A percentile compares a stretch with the other conserved stretches of the same genome.
phyloP scores from a whole-genome alignment of 2,797 vertebrate genomes.

The Clarias pachynema region DNA sequence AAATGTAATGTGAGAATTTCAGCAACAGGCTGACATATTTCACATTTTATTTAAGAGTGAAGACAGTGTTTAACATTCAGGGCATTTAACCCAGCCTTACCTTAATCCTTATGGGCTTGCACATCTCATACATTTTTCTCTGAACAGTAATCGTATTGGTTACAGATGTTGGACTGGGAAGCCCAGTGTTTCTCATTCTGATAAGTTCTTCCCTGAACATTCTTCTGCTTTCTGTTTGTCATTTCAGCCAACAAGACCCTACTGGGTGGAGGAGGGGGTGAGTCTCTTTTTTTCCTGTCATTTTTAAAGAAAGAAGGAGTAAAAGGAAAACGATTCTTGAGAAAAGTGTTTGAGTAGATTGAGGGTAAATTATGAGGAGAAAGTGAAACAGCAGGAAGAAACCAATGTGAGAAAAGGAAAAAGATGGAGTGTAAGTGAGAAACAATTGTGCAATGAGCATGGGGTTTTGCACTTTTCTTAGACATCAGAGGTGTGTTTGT shows the following conservation, averaged over 20 bases:
- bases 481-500: conserved; percentile 39
- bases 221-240: conserved; percentile 51
- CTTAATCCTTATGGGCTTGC: conserved; percentile 6
- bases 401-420: conserved; percentile 42
- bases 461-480: conserved; percentile 46
- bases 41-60: not conserved
- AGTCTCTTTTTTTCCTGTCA: conserved; percentile 60
- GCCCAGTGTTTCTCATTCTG: conserved; percentile 23
- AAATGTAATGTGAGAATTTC: not conserved
- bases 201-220: conserved; percentile 35
- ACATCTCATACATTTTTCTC: conserved; percentile 2
- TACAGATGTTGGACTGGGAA: not conserved
- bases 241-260: conserved; percentile 78
- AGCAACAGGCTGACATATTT: not conserved
- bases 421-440: conserved; percentile 51
- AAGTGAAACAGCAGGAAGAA: conserved; percentile 33
- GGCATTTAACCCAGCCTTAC: not conserved
- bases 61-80: conserved; percentile 1
- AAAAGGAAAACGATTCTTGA: conserved; percentile 29
- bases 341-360: conserved; percentile 21
- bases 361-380: conserved; percentile 21
- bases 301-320: conserved; percentile 36
- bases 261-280: conserved; percentile 81
- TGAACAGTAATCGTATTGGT: conserved; percentile 25
- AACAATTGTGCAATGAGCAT: conserved; percentile 45